Conservation (phyloP, 2,797 vertebrate genomes). For the Micrastur ruficollis region DNA sequence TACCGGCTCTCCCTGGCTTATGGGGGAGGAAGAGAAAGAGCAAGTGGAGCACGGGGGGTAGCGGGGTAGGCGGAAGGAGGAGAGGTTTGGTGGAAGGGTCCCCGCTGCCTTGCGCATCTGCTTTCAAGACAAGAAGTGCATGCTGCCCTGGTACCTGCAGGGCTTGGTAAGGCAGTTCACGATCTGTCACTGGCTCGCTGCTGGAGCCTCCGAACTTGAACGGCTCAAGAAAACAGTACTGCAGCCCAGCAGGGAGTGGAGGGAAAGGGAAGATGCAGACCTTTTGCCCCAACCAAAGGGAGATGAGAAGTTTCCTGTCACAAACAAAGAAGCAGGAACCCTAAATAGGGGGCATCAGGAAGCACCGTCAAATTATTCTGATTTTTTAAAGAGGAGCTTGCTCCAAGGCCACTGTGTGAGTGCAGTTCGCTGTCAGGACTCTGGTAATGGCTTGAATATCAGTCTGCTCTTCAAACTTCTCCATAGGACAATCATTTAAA, state of each 20-base stretch:
- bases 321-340: background rate
- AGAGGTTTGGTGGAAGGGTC: background rate
- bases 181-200: background rate
- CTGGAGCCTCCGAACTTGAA: background rate
- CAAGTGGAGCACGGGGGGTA: background rate
- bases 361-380: background rate
- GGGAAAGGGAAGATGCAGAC: background rate
- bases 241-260: background rate
- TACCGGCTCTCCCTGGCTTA: background rate
- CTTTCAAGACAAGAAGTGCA: background rate
- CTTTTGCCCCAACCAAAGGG: background rate
- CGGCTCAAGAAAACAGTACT: background rate
- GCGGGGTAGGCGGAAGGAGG: background rate
- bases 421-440: background rate
- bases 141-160: background rate
- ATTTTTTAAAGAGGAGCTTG: background rate
- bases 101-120: background rate
- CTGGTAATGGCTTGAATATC: background rate
- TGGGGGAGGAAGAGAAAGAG: background rate
- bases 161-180: background rate
- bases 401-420: background rate
- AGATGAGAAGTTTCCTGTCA: background rate
- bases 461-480: background rate
- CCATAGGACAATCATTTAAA: background rate
- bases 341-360: background rate